Conservation (phyloP, 2,797 vertebrate species). For the Myotis daubentonii region DNA sequence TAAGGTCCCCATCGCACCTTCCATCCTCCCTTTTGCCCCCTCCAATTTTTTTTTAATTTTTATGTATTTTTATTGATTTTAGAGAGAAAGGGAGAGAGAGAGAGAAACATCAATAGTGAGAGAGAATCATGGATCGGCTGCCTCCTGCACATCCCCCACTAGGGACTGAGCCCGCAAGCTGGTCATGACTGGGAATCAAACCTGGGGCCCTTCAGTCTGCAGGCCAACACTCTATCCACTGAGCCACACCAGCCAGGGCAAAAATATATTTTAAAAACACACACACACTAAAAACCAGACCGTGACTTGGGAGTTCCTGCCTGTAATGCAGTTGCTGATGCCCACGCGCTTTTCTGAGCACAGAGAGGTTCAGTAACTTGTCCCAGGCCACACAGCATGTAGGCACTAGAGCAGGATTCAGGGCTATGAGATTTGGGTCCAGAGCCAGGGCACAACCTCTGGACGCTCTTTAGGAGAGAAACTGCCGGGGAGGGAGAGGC, state of each 20-base stretch:
- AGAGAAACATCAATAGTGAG: neutral
- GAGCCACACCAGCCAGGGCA: neutral
- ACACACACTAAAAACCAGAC: no score
- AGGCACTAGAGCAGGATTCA: neutral
- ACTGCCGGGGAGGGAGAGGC: neutral
- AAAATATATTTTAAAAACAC: no score
- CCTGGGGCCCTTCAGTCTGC: no score
- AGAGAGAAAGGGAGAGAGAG: neutral
- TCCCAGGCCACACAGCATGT: neutral
- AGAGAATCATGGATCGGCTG: no score
- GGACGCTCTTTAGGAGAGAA: neutral
- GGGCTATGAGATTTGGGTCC: neutral
- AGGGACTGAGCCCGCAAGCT: no score
- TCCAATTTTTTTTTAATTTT: neutral
- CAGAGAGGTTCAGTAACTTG: neutral
- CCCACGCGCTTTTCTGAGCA: neutral
- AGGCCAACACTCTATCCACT: no score
- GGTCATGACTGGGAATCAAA: neutral
- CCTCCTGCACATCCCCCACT: neutral
- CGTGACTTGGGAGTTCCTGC: neutral
- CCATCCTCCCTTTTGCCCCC: neutral
- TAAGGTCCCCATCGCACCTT: slow-evolving; percentile 79
- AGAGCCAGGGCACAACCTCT: neutral
- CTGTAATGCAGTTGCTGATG: neutral
- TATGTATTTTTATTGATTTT: neutral